Percentiles rank a stretch among this genome's conserved stretches.
Conservation (phyloP, 2,797 vertebrate species). For the Graptemys geographica region DNA sequence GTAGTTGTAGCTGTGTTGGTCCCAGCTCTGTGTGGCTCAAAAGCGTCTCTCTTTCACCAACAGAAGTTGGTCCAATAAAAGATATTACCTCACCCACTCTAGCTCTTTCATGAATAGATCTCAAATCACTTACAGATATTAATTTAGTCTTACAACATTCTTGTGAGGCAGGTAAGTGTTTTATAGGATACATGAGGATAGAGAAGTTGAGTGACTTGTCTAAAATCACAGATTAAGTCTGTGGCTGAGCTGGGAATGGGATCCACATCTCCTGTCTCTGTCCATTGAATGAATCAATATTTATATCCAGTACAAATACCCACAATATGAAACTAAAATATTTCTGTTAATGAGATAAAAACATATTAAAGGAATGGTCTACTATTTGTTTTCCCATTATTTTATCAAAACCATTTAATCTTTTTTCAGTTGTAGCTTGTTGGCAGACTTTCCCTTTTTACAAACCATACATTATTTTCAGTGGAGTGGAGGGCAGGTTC, state of each 20-base stretch:
- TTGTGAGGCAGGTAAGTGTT: conserved; percentile 26
- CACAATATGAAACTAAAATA: neutral
- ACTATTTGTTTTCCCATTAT: neutral
- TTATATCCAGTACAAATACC: neutral
- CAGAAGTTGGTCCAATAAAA: too few species aligned
- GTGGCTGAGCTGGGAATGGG: accelerated
- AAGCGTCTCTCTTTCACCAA: too few species aligned
- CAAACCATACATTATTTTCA: neutral
- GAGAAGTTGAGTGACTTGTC: neutral
- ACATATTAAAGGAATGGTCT: neutral
- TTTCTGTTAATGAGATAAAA: neutral
- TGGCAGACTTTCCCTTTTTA: neutral
- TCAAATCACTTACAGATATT: neutral
- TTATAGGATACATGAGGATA: accelerated
- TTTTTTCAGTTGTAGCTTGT: neutral
- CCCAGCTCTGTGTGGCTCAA: too few species aligned
- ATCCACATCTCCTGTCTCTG: accelerated
- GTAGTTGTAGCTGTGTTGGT: neutral
- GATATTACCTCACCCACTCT: too few species aligned
- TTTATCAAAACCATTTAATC: neutral
- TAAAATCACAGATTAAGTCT: neutral
- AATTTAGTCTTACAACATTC: conserved; percentile 21
- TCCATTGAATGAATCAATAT: neutral
- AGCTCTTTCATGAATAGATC: neutral
- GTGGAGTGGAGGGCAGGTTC: neutral